These are phyloP conservation scores for Aelia acuminata DNA, from an alignment of 2,888 invertebrate species.

Conservation along the genomic window DNA sequence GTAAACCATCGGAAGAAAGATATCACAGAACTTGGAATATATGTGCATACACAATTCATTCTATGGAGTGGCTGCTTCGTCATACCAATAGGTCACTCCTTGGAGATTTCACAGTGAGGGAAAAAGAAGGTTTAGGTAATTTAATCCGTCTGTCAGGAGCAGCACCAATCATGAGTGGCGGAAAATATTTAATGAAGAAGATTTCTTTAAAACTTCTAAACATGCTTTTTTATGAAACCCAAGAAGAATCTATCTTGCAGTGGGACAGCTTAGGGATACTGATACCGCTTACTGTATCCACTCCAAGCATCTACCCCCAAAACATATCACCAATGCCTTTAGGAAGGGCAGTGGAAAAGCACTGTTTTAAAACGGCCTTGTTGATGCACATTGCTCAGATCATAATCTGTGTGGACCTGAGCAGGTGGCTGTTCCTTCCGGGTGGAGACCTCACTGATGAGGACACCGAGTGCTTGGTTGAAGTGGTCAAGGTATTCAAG, in stretches of 20 bases:
- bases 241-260: not conserved
- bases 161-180: slow-evolving; percentile 53
- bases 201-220: not conserved
- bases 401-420: slow-evolving; percentile 66
- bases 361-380: slow-evolving; percentile 83
- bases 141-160: slow-evolving; percentile 76
- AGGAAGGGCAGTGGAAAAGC: slow-evolving; percentile 81
- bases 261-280: slow-evolving; percentile 89
- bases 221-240: not conserved
- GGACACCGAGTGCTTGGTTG: slow-evolving; percentile 63
- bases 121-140: slow-evolving; percentile 82
- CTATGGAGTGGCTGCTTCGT: slow-evolving; percentile 80
- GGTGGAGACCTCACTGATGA: slow-evolving; percentile 68
- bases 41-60: slow-evolving; percentile 83
- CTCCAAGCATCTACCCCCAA: slow-evolving; percentile 77
- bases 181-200: not conserved
- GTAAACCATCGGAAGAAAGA: not conserved
- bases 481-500: slow-evolving; percentile 58
- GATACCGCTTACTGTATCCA: slow-evolving; percentile 81
- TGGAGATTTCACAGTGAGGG: slow-evolving; percentile 82
- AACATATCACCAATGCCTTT: slow-evolving; percentile 74
- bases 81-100: slow-evolving; percentile 80
- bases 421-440: slow-evolving; percentile 62
- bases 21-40: slow-evolving; percentile 75
- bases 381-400: slow-evolving; percentile 80